Conservation (phyloP, 64 coral and sea anemone genomes). For the Porites lutea region DNA sequence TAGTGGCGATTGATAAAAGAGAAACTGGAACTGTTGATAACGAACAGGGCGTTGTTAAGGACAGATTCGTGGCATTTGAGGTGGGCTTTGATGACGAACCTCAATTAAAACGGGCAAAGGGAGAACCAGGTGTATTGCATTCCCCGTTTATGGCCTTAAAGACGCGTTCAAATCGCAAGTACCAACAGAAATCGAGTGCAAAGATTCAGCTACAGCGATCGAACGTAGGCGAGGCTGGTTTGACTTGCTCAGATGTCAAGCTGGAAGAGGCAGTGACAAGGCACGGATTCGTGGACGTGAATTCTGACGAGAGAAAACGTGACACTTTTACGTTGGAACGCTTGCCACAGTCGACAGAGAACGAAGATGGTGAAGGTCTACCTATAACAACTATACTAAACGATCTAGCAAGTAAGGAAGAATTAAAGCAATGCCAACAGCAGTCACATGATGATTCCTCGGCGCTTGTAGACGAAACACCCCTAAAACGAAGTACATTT, state of each 20-base stretch:
- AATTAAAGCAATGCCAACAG: background rate
- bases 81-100: conserved; percentile 54
- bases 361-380: conserved; percentile 23
- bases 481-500: conserved; percentile 17
- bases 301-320: background rate
- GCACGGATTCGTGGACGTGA: background rate
- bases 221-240: background rate
- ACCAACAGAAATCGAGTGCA: background rate
- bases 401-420: conserved; percentile 18
- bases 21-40: background rate
- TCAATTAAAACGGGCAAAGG: conserved; percentile 22
- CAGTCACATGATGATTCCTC: background rate
- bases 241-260: background rate
- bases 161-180: background rate
- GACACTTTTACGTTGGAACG: conserved; percentile 3
- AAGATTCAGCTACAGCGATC: background rate
- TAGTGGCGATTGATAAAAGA: background rate
- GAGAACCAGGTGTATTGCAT: background rate
- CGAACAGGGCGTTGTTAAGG: background rate
- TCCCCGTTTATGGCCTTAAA: conserved; percentile 26
- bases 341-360: conserved; percentile 46
- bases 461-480: background rate
- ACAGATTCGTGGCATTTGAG: conserved; percentile 45
- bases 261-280: background rate
- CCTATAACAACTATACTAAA: conserved; percentile 51